A percentile compares a stretch with the other conserved stretches of the same genome.
phyloP scores from a whole-genome alignment of 2,113 vertebrate genomes.

The Neogale vison region DNA sequence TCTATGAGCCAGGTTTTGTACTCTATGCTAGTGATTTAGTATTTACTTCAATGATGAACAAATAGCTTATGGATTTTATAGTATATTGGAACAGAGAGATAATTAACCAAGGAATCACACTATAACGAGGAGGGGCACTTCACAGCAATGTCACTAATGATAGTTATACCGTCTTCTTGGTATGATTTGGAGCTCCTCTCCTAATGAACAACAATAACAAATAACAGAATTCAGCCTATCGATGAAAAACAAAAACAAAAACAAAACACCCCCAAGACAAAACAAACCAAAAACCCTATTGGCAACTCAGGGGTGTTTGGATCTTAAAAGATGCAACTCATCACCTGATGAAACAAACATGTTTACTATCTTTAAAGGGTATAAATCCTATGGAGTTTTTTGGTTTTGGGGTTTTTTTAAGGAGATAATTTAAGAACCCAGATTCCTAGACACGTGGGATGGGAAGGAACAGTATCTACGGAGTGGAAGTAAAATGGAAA shows the following conservation, averaged over 20 bases:
- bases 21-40: not conserved
- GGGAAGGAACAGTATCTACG: not conserved
- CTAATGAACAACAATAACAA: not conserved
- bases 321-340: not conserved
- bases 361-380: not conserved
- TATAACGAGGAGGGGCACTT: not conserved
- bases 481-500: not conserved
- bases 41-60: not conserved
- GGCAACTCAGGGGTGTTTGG: not conserved
- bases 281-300: not conserved
- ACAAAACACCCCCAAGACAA: not conserved
- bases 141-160: not conserved
- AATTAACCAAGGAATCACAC: not conserved
- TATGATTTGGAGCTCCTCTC: not conserved
- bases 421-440: conserved; percentile 14
- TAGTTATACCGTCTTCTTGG: not conserved
- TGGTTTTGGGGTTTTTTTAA: not conserved
- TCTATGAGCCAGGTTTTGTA: not conserved
- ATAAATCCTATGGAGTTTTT: not conserved
- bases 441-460: not conserved
- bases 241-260: not conserved
- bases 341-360: not conserved
- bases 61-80: not conserved
- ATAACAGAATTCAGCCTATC: not conserved
- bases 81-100: not conserved